Evolutionary conservation across 1,140 invertebrate species (phyloP).

Genomic region (Heliconius congener): DNA sequence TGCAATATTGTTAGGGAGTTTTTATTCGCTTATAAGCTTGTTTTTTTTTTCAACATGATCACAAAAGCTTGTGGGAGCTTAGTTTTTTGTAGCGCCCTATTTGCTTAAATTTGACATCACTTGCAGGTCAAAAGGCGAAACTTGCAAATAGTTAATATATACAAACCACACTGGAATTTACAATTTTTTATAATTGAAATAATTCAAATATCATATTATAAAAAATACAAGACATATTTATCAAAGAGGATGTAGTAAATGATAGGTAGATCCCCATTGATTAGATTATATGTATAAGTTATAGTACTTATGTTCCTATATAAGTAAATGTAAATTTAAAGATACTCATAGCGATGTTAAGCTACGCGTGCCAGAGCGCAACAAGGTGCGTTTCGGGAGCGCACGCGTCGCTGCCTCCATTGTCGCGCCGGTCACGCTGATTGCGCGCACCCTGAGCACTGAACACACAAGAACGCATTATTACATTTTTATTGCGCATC

Average conservation of each 20-base stretch:
- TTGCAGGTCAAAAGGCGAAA: constrained; percentile 9
- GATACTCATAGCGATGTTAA: neutral
- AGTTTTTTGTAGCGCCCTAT: constrained; percentile 35
- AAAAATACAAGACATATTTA: too few species aligned
- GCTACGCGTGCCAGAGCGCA: constrained; percentile 47
- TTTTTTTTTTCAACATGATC: constrained; percentile 60
- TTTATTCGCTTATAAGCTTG: constrained; percentile 68
- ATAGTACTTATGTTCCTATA: too few species aligned
- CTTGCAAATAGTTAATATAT: neutral
- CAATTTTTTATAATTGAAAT: too few species aligned
- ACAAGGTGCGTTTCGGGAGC: constrained; percentile 53
- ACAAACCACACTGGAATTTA: neutral
- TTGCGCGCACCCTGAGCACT: constrained; percentile 51
- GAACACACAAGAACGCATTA: constrained; percentile 67
- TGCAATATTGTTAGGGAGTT: constrained; percentile 64
- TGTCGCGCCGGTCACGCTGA: constrained; percentile 64
- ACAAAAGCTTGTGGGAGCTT: constrained; percentile 63
- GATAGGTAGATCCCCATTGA: too few species aligned
- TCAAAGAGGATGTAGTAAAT: too few species aligned
- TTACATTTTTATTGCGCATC: constrained; percentile 78
- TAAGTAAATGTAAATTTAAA: neutral
- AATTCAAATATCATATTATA: too few species aligned
- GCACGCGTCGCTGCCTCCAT: constrained; percentile 66
- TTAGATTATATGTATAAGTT: too few species aligned
- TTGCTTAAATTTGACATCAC: constrained; percentile 23